Base-by-base conservation (phyloP, 2,797 vertebrate species). In the Rhodeus uyekii region DNA sequence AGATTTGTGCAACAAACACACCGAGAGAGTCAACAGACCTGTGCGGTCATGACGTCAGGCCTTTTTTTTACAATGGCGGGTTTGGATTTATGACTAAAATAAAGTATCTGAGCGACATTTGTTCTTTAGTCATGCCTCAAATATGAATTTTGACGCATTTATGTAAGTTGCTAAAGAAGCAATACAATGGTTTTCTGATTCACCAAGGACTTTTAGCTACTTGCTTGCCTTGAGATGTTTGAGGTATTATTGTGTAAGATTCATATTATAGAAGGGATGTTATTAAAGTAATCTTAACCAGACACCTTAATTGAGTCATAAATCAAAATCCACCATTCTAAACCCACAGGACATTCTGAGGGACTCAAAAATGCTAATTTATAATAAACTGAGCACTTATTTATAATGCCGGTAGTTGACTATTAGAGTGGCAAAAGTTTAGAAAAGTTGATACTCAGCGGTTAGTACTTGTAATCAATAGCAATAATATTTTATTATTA, bases 1-100 rank as follows among this genome's bases (percentile, higher is more conserved):
- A 48, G 36, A 83, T 39, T 67, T 71, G 61, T 83, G 50, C 32
- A 73, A 73, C n/a, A 22, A 78, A 67, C 68, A 44, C 61, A 78
- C 74, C 53, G 50, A 29, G 38, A 61, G 44, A 74, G 60, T 53
- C 60, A 32, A 74, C 4, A 39, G 39, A 55, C 46, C 39, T 42
- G 65, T 18, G 27, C 22, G 5, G 38, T 19, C 22, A 8, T 61
- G 74, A 46, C 12, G 53, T 60, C 38, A 29, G 44, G 68, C 44
- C 1, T 5, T 29, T 36, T 34, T 2, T 36, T 34, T 2, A 71
- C 4, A 34, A 13, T 72, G 10, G 10, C 1, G 1, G 19, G 36
- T 27, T 61, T 42, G 5, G 72, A 42, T 39, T 75, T 27, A 61
- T 61, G 53, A 75, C 8, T 9, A 5, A 55, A 73, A 58, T 16